A percentile compares a stretch with the other conserved stretches of the same genome.
Evolutionary conservation across 2,797 vertebrate species (phyloP).

Genomic region (Chaetophractus vellerosus): DNA sequence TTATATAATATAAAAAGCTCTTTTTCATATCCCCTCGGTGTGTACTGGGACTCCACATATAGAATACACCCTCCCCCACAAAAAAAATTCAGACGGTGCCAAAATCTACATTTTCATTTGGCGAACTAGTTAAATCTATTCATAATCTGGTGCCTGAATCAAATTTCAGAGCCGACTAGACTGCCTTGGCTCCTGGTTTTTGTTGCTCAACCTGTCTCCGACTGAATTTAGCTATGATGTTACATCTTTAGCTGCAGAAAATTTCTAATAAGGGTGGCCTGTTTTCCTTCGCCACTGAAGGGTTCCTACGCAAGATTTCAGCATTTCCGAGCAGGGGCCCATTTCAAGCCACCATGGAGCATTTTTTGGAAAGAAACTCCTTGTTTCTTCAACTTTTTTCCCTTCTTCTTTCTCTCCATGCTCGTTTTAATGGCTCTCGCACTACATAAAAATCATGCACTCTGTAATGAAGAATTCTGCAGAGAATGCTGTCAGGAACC

Average conservation of each 20-base stretch:
- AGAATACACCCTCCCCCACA: constrained; percentile 80
- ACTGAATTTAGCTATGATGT: constrained; percentile 93
- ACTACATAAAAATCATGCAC: constrained; percentile 79
- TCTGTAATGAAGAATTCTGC: constrained; percentile 35
- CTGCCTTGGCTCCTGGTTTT: constrained; percentile 91
- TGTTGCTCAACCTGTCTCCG: constrained; percentile 92
- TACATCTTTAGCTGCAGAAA: constrained; percentile 90
- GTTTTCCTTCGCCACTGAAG: constrained; percentile 90
- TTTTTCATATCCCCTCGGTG: constrained; percentile 92
- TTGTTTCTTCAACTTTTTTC: constrained; percentile 82
- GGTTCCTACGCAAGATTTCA: constrained; percentile 82
- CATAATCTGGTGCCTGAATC: constrained; percentile 93
- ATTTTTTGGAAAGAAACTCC: constrained; percentile 84
- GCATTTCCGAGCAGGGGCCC: constrained; percentile 86
- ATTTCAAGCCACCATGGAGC: constrained; percentile 80
- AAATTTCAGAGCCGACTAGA: constrained; percentile 93
- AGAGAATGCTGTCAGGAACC: neutral
- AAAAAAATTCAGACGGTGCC: constrained; percentile 90
- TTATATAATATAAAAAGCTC: constrained; percentile 95
- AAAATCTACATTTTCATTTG: constrained; percentile 97
- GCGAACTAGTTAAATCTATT: constrained; percentile 93
- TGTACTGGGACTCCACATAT: constrained; percentile 90
- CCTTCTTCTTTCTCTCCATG: constrained; percentile 54
- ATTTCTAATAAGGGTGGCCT: constrained; percentile 90
- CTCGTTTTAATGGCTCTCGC: constrained; percentile 79